A percentile compares a stretch with the other conserved stretches of the same genome.
Evolutionary conservation across 2,888 invertebrate genomes (phyloP).

Genomic region (Amblyjoppa fuscipennis): DNA sequence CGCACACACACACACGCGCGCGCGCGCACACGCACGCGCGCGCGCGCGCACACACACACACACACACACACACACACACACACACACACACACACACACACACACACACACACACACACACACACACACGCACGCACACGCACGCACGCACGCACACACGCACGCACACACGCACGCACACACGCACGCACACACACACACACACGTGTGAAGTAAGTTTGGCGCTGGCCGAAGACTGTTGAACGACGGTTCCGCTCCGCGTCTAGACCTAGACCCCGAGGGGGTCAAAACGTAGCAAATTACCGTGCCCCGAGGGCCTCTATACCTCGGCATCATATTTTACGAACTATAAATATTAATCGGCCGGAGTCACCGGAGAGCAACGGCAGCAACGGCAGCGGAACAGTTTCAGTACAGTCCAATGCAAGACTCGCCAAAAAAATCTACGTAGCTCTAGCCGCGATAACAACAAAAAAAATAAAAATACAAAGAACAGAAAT

Average conservation of each 20-base stretch:
- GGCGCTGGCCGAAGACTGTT: slow-evolving; percentile 32
- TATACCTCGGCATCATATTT: slow-evolving; percentile 75
- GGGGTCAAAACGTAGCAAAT: slow-evolving; percentile 79
- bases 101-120: background rate
- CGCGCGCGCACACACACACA: slow-evolving; percentile 14
- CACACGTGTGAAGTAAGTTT: slow-evolving; percentile 36
- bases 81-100: slow-evolving; percentile 26
- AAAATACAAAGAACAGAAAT: background rate
- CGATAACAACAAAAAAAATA: background rate
- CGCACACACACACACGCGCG: slow-evolving; percentile 22
- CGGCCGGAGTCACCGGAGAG: slow-evolving; percentile 61
- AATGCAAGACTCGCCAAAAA: slow-evolving; percentile 23
- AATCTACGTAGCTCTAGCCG: background rate
- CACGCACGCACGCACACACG: too few relatives aligned
- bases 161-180: background rate
- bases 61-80: slow-evolving; percentile 24
- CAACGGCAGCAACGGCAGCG: slow-evolving; percentile 54
- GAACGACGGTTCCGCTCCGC: slow-evolving; percentile 56
- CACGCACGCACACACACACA: slow-evolving; percentile 19
- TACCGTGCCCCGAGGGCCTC: slow-evolving; percentile 70
- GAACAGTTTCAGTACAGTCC: slow-evolving; percentile 58
- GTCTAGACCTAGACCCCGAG: slow-evolving; percentile 79
- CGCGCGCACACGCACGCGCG: slow-evolving; percentile 19
- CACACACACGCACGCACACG: too few relatives aligned
- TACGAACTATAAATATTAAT: slow-evolving; percentile 80